Base-by-base conservation (phyloP, 2,888 invertebrate species). In the Oscheius onirici region DNA sequence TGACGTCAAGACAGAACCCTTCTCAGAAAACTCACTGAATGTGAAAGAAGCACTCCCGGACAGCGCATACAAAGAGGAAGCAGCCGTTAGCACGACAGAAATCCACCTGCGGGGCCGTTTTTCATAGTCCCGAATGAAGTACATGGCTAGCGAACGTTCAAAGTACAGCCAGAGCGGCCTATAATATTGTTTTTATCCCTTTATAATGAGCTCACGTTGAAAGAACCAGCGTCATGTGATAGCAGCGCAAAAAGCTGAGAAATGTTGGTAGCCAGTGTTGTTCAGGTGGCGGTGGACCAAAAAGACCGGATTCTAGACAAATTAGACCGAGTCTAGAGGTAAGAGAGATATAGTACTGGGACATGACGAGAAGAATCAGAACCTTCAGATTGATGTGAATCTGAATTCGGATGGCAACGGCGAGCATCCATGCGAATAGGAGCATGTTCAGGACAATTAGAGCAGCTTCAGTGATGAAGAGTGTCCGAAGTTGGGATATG, bases 301-400 rank as follows among this genome's bases (percentile, higher is more conserved):
- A 20, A 17, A 63, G 6, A 1, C 28, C 15, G 0, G 26, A 26
- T 46, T 63, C 34, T 8, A 34, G 63, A 49, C 22, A 63, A 49
- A n/a, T 22, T 15, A 63, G 8, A 28, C 44, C 46, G 1, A 63
- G 10, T 28, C 63, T 40, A 17, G 43, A 17, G n/a, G 26, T 20
- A 8, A 60, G 40, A 41, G 41, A 60, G 6, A 41, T 40, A 22
- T 41, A 60, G 41, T 60, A 60, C 24, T 60, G 17, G 10, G 43
- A 8, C n/a, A 60, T 20, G 3, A 20, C 60, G 10, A 22, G 17
- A 20, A 43, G 17, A 11, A 5, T 17, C 15, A 60, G 20, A 13
- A 60, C 22, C 60, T 63, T 63, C 17, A 63, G 26, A 28, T 63
- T 63, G 13, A 63, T 49, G 28, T 63, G 63, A 20, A 63, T 44